phyloP scores from a whole-genome alignment of 2,888 invertebrate genomes.

The Hyalella azteca region DNA sequence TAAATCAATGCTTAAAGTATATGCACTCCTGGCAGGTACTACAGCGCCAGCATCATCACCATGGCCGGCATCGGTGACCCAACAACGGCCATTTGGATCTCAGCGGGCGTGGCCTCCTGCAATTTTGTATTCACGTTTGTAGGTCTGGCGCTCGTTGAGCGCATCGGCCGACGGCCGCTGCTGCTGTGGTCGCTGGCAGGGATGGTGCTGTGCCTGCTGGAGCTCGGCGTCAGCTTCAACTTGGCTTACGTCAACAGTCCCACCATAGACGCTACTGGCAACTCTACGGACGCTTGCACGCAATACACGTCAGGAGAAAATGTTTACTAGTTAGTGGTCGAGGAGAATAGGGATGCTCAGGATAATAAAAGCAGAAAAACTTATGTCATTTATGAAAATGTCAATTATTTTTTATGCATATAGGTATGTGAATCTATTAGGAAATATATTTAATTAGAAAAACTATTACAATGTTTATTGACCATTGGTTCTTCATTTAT shows the following conservation, averaged over 20 bases:
- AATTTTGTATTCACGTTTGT: constrained; percentile 66
- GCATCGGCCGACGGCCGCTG: constrained; percentile 64
- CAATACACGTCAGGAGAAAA: constrained; percentile 53
- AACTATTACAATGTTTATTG: too few species aligned
- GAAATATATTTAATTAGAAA: too few species aligned
- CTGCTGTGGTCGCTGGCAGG: constrained; percentile 62
- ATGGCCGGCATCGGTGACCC: constrained; percentile 61
- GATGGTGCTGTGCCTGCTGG: constrained; percentile 63
- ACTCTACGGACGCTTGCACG: constrained; percentile 41
- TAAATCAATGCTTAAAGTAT: not conserved
- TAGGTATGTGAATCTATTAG: too few species aligned
- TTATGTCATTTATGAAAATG: too few species aligned
- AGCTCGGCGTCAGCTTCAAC: constrained; percentile 65
- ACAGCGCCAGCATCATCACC: constrained; percentile 66
- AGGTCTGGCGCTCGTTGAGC: constrained; percentile 66
- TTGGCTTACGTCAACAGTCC: constrained; percentile 63
- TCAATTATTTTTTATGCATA: too few species aligned
- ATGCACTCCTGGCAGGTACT: constrained; percentile 62
- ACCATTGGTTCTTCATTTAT: too few species aligned
- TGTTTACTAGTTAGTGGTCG: too few species aligned
- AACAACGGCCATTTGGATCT: constrained; percentile 65
- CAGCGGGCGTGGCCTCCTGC: constrained; percentile 63
- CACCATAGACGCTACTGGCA: constrained; percentile 58
- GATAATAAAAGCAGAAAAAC: too few species aligned
- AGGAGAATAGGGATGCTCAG: too few species aligned